Evolutionary conservation across 2,797 vertebrate species (phyloP), one percentile per base, ranked within the genome.

Genomic region (Poliocrania exsul): DNA sequence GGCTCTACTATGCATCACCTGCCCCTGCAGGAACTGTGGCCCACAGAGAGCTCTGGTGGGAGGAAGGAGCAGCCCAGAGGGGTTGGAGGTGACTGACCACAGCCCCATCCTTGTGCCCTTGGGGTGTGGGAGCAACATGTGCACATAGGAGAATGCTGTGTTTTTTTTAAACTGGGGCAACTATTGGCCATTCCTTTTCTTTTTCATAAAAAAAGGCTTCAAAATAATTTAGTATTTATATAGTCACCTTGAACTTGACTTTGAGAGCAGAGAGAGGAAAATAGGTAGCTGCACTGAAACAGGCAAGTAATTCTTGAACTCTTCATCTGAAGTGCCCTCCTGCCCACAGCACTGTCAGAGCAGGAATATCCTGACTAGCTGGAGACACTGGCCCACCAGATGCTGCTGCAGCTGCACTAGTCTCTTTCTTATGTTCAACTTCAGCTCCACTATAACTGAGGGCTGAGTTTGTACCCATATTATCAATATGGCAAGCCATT

Each of bases 41-140:
- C 23, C 13, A 3, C 11, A 28, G 38, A 54, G 25, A 67, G 65
- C 38, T 53, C 31, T 2, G n/a, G 40, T 9, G 9, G 71, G 31
- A 66, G 58, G 11, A 6, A 49, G 37, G 10, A 60, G 57, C 25
- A 58, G 57, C 35, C 57, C 35, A 26, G 35, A 58, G 33, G 56
- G 23, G 33, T 33, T 0, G 16, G 42, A 62, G 44, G 50, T 56
- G 29, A 11, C 82, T 46, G 3, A 8, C 5, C 0, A 20, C 10
- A 10, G 5, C 20, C 26, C 53, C 53, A 9, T 4, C 33, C 15
- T 29, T 17, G 37, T 0, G 1, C 5, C 15, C 18, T 53, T 31
- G 13, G 24, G 18, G 4, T 3, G 19, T 12, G 26, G 35, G 35
- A 87, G 24, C 24, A 56, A 29, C 1, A 10, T 11, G 29, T 50